phyloP scores from a whole-genome alignment of 2,888 invertebrate genomes.

The Apantesis nais region DNA sequence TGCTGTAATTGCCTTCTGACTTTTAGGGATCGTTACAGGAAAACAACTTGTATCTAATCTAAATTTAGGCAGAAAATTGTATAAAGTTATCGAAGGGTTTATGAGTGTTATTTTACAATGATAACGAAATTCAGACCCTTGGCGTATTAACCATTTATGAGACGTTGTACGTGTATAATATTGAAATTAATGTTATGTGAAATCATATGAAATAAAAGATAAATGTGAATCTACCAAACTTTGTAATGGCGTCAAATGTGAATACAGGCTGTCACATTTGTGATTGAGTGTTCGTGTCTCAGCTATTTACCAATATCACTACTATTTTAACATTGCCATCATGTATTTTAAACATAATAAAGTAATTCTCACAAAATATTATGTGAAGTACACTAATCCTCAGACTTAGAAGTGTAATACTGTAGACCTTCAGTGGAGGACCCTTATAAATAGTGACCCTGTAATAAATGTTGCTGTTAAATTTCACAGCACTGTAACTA shows the following conservation, averaged over 20 bases:
- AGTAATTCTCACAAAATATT: neutral
- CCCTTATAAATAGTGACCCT: neutral
- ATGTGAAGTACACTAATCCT: neutral
- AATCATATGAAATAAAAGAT: neutral
- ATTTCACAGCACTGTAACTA: neutral
- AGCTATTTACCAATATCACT: neutral
- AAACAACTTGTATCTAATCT: neutral
- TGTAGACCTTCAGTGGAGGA: neutral
- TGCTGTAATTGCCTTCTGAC: neutral
- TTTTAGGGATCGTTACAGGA: neutral
- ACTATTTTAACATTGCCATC: neutral
- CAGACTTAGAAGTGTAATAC: neutral
- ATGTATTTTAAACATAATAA: neutral
- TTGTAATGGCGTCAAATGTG: neutral
- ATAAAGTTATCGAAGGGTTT: neutral
- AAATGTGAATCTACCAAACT: neutral
- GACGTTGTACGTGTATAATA: neutral
- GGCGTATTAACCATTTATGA: neutral
- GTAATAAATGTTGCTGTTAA: neutral
- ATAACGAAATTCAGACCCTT: neutral
- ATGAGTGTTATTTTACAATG: neutral
- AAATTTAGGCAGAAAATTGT: neutral
- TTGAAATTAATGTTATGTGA: neutral
- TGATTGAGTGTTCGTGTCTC: neutral
- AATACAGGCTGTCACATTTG: neutral